These are phyloP conservation scores for Pinna nobilis DNA, from an alignment of 1,140 invertebrate species.

Conservation along the genomic window DNA sequence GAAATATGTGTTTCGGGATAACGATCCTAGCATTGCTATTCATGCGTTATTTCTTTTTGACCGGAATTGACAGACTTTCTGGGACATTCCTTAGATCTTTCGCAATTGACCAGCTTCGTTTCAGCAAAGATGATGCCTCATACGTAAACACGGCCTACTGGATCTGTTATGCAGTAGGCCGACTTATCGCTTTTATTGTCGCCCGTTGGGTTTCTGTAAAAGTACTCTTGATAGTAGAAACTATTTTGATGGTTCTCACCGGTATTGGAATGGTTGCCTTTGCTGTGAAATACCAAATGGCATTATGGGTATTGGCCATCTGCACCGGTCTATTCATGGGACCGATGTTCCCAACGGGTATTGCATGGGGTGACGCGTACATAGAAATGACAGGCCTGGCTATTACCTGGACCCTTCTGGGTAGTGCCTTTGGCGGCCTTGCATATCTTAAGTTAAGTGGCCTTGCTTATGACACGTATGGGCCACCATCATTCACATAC, in stretches of 20 bases:
- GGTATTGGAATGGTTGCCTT: not conserved
- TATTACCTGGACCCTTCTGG: constrained; percentile 3
- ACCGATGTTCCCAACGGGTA: constrained; percentile 22
- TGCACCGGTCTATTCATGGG: constrained; percentile 1
- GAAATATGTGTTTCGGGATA: not conserved
- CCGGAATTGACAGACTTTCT: not conserved
- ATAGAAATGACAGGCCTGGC: constrained; percentile 18
- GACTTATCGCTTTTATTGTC: constrained; percentile 8
- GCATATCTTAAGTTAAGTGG: constrained; percentile 9
- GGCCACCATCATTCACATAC: not conserved
- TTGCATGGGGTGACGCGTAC: constrained; percentile 23
- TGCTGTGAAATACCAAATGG: not conserved
- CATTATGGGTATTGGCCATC: constrained; percentile 3
- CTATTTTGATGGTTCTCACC: not conserved
- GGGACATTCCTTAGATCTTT: constrained; percentile 11
- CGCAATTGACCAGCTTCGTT: constrained; percentile 6
- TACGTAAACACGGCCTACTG: constrained; percentile 13
- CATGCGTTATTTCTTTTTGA: not conserved
- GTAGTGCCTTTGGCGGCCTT: constrained; percentile 10
- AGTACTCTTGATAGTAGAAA: constrained; percentile 5
- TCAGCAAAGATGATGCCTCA: constrained; percentile 1
- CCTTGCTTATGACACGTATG: not conserved
- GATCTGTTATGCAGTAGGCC: constrained; percentile 10
- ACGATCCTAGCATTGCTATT: constrained; percentile 16
- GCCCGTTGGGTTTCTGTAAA: not conserved